These are phyloP conservation scores for Dendrocincla fuliginosa DNA, from an alignment of 2,797 vertebrate genomes.

Conservation along the genomic window DNA sequence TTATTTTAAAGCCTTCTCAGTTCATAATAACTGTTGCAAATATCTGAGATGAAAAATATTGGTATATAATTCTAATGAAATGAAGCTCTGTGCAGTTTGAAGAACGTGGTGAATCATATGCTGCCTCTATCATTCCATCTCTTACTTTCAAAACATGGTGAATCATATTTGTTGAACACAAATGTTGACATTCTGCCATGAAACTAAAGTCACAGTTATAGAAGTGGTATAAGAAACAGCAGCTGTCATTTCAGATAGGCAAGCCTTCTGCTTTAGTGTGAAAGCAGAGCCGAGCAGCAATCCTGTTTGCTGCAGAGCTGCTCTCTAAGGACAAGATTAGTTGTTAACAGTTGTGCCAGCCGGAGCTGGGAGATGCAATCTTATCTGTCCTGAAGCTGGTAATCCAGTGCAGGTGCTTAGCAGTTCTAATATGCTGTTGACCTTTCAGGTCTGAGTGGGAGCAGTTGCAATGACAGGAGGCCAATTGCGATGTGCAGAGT, in stretches of 20 bases:
- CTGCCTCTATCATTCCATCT: background rate
- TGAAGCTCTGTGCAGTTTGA: background rate
- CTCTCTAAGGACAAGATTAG: background rate
- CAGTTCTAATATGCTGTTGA: conserved; percentile 4
- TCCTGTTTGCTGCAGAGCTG: background rate
- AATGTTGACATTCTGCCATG: conserved; percentile 1
- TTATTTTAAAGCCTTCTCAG: background rate
- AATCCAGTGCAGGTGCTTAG: background rate
- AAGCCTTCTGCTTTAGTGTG: background rate
- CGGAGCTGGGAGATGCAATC: background rate
- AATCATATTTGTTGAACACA: conserved; percentile 7
- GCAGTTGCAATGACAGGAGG: rapidly evolving
- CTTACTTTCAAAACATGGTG: background rate
- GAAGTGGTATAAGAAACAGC: background rate
- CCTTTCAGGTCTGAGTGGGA: background rate
- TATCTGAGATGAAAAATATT: background rate
- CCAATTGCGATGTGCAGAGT: background rate
- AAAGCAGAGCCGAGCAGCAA: background rate
- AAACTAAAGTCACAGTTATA: conserved; percentile 12
- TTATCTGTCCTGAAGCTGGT: background rate
- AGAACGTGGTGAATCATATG: background rate
- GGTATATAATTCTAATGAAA: background rate
- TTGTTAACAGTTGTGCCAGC: background rate
- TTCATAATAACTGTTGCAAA: background rate
- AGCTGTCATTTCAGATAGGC: background rate